A percentile compares a stretch with the other conserved stretches of the same genome.
Evolutionary conservation across 2,888 invertebrate genomes (phyloP).

Genomic region (Eulithis prunata): DNA sequence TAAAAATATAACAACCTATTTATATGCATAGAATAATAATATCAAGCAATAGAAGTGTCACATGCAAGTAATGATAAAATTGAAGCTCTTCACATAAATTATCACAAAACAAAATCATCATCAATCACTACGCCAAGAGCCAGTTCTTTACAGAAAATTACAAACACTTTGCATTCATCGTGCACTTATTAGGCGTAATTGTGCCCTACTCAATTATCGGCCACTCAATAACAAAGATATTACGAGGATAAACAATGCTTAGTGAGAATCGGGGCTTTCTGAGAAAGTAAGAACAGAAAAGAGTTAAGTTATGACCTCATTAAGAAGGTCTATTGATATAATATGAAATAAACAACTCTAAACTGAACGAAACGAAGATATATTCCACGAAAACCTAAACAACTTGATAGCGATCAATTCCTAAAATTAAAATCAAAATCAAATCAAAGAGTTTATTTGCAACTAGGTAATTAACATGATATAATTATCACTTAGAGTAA

Average conservation of each 20-base stretch:
- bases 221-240: constrained; percentile 19
- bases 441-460: too few species aligned
- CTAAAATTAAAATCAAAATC: too few species aligned
- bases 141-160: constrained; percentile 19
- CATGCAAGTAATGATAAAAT: neutral
- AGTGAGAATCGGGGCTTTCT: constrained; percentile 15
- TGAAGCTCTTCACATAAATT: neutral
- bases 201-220: constrained; percentile 19
- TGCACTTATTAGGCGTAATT: constrained; percentile 20
- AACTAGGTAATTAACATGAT: too few species aligned
- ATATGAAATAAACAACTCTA: too few species aligned
- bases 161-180: constrained; percentile 16
- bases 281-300: constrained; percentile 2
- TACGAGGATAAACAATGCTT: constrained; percentile 23
- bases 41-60: too few species aligned
- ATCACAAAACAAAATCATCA: constrained; percentile 3
- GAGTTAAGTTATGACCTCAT: neutral
- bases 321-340: neutral
- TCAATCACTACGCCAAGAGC: constrained; percentile 23
- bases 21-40: too few species aligned
- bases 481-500: too few species aligned
- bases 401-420: too few species aligned
- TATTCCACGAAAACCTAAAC: too few species aligned
- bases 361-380: too few species aligned
- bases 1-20: too few species aligned